Percentiles rank a stretch among this genome's conserved stretches.
These are phyloP conservation scores for Ciconia stormi DNA, from an alignment of 2,113 vertebrate genomes.

Conservation along the genomic window DNA sequence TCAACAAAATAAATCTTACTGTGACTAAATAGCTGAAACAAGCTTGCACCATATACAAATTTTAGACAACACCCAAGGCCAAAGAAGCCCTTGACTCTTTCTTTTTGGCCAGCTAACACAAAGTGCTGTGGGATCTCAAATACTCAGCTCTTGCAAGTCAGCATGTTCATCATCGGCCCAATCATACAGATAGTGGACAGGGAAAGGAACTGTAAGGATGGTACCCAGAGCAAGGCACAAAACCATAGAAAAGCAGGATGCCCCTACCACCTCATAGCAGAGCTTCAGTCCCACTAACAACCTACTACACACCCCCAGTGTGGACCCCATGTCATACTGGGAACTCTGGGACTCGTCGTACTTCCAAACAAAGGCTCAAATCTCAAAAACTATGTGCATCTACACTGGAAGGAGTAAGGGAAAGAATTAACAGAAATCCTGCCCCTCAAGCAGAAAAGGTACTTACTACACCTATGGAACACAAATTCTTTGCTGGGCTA, in stretches of 20 bases:
- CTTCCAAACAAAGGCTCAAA: background rate
- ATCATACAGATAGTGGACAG: background rate
- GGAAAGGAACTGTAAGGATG: background rate
- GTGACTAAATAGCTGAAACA: background rate
- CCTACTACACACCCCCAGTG: rapidly evolving
- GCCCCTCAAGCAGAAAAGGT: background rate
- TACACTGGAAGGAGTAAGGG: background rate
- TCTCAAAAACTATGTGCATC: background rate
- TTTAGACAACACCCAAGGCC: background rate
- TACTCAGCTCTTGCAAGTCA: background rate
- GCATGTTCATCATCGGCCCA: background rate
- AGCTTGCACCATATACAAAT: background rate
- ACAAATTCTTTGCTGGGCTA: conserved; percentile 42
- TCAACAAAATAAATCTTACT: background rate
- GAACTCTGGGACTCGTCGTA: background rate
- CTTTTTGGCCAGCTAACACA: background rate
- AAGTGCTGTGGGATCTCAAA: background rate
- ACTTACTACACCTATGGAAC: conserved; percentile 35
- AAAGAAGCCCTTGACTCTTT: background rate
- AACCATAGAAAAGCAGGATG: background rate
- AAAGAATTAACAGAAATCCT: background rate
- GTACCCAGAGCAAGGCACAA: background rate
- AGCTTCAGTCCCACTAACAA: background rate
- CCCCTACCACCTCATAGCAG: background rate
- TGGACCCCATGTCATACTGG: too few species aligned